Base-by-base conservation (phyloP, 37 sponge, comb jelly and placozoan species). In the Agelas oroides region DNA sequence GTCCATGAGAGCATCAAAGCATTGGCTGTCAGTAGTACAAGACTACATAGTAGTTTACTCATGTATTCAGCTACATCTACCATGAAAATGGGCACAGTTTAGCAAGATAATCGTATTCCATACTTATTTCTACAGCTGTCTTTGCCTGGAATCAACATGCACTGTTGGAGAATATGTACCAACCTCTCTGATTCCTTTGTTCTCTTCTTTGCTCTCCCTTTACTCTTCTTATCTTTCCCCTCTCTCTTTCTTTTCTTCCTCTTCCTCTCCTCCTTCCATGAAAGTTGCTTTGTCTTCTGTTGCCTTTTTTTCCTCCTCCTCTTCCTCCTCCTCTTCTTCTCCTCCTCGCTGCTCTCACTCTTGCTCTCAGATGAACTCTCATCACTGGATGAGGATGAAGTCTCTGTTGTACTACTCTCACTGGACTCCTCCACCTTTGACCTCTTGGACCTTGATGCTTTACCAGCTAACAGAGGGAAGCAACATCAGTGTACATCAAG, bases 201-300 rank as follows among this genome's bases (percentile, higher is more conserved):
- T 35, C 53, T 52, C 76, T 46, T 40, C 25, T 32, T 11, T 64
- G 16, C 61, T 62, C 82, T 59, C 74, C 59, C 62, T 24, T 37
- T 65, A 73, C 37, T 66, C 52, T n/a, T n/a, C n/a, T 71, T 60
- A 46, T 66, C 57, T 38, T 65, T 21, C 52, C 67, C 35, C 17
- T 33, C 39, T 33, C 6, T 34, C 38, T 64, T 75, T 80, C 54
- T 83, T 37, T 65, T 28, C 54, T 86, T 74, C 71, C 73, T 54
- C 55, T 41, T 88, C 64, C 30, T 36, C n/a, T n/a, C 65, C 59
- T 80, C 73, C 66, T 90, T 75, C 60, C 54, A 76, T n/a, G n/a
- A n/a, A n/a, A n/a, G n/a, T n/a, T n/a, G n/a, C 73, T 63, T 86
- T 52, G n/a, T 79, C 68, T 54, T 72, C 64, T 64, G 38, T 13